Conservation (phyloP, 2,113 vertebrate genomes). For the Grammomys surdaster region DNA sequence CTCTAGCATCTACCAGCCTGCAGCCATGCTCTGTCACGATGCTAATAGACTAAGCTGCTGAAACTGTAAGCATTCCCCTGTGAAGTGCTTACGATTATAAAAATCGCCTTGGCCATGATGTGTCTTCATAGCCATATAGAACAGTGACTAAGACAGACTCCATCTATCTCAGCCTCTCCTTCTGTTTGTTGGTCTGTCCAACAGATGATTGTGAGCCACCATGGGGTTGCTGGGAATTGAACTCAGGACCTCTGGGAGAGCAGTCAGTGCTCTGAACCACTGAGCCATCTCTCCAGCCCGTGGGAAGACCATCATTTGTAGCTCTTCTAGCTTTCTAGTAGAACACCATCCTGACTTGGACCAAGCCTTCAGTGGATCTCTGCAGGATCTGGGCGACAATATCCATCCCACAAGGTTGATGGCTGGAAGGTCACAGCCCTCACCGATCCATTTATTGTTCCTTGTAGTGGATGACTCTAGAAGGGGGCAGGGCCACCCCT, state of each 20-base stretch:
- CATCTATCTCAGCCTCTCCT: background rate
- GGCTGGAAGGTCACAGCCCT: background rate
- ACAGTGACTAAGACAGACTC: background rate
- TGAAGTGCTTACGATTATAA: background rate
- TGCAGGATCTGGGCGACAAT: background rate
- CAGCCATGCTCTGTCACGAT: background rate
- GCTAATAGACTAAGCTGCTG: background rate
- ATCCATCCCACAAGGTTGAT: background rate
- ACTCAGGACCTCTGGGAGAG: too few species aligned
- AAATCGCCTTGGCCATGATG: background rate
- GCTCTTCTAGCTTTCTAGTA: background rate
- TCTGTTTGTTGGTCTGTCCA: background rate
- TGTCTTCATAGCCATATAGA: background rate
- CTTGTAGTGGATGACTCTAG: fast-evolving
- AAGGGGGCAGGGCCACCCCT: background rate
- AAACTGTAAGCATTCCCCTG: background rate
- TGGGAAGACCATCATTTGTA: background rate
- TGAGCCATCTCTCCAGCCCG: too few species aligned
- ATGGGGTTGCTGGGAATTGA: too few species aligned
- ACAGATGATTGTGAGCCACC: too few species aligned
- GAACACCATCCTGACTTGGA: background rate
- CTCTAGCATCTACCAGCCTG: background rate
- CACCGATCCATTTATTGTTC: background rate
- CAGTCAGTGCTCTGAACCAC: too few species aligned
- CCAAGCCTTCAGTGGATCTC: background rate